phyloP scores from a whole-genome alignment of 92 coral and sea anemone species.

The Desmophyllum pertusum region DNA sequence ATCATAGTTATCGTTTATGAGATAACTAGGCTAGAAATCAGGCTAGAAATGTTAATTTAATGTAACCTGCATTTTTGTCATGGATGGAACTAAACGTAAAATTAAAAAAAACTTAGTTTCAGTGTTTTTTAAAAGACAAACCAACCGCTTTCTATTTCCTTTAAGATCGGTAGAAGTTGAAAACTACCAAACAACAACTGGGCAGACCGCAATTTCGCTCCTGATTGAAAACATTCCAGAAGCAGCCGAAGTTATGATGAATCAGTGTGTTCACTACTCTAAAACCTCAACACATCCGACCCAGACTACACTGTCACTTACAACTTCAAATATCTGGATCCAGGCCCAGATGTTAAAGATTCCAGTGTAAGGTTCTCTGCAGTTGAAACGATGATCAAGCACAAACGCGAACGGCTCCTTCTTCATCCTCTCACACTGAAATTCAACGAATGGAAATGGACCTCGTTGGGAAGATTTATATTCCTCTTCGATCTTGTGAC shows the following conservation, averaged over 20 bases:
- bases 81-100: too few species aligned
- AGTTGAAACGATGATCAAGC: slow-evolving; percentile 55
- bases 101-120: not conserved
- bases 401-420: slow-evolving; percentile 70
- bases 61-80: too few species aligned
- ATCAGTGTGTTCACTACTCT: slow-evolving; percentile 65
- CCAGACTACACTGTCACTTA: slow-evolving; percentile 72
- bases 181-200: slow-evolving; percentile 24
- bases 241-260: slow-evolving; percentile 73
- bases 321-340: slow-evolving; percentile 77
- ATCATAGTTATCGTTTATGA: too few species aligned
- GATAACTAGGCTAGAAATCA: too few species aligned
- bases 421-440: slow-evolving; percentile 77
- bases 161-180: slow-evolving; percentile 72
- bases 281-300: slow-evolving; percentile 53
- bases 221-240: slow-evolving; percentile 75
- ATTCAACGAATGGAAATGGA: slow-evolving; percentile 69
- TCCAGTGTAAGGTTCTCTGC: slow-evolving; percentile 56
- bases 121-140: not conserved
- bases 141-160: not conserved
- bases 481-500: slow-evolving; percentile 49
- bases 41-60: too few species aligned
- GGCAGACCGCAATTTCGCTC: slow-evolving; percentile 56
- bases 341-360: slow-evolving; percentile 72
- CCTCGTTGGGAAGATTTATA: slow-evolving; percentile 54